Percentiles rank a stretch among this genome's conserved stretches.
Evolutionary conservation across 2,113 vertebrate genomes (phyloP).

Genomic region (Microtus pennsylvanicus): DNA sequence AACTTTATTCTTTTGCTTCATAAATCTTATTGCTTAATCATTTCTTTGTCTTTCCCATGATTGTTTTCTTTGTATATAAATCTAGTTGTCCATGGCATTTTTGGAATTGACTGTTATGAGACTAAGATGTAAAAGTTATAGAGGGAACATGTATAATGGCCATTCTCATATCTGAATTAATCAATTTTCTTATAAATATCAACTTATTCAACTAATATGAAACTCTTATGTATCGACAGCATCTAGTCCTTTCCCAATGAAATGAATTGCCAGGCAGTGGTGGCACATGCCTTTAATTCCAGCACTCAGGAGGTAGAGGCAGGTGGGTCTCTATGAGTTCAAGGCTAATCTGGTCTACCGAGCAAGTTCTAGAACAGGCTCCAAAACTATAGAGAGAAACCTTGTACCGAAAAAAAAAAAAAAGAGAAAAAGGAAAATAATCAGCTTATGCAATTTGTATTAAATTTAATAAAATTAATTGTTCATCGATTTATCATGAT

Average conservation of each 20-base stretch:
- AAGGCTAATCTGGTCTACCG: too few relatives aligned
- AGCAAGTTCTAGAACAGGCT: too few relatives aligned
- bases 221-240: background rate
- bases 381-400: too few relatives aligned
- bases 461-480: constrained; percentile 46
- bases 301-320: too few relatives aligned
- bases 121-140: background rate
- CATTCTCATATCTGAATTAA: background rate
- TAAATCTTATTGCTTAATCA: background rate
- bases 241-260: constrained; percentile 8
- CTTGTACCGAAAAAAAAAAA: too few relatives aligned
- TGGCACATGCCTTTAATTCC: too few relatives aligned
- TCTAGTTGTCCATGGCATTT: background rate
- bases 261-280: too few relatives aligned
- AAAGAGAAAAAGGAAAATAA: background rate
- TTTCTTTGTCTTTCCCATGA: background rate
- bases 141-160: background rate
- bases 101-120: background rate
- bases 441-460: background rate
- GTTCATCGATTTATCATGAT: background rate
- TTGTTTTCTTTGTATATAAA: background rate
- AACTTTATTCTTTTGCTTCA: background rate
- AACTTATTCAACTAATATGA: background rate
- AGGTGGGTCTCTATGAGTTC: too few relatives aligned
- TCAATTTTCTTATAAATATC: background rate